Evolutionary conservation across 1,140 invertebrate genomes (phyloP).

Genomic region (Hylyphantes graminicola): DNA sequence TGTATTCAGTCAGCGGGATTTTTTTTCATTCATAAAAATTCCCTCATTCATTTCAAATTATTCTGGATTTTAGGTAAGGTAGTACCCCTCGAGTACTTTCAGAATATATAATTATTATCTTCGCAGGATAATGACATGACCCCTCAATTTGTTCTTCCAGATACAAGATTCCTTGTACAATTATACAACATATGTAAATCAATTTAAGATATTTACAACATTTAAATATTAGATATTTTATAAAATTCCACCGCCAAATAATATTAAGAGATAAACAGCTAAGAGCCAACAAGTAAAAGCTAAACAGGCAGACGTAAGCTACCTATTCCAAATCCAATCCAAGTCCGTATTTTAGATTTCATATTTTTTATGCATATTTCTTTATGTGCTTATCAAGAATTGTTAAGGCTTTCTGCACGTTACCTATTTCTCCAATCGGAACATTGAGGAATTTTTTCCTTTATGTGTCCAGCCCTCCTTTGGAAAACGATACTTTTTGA

Average conservation of each 20-base stretch:
- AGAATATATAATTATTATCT: too few species aligned
- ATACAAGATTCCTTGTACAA: not conserved
- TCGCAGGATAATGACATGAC: too few species aligned
- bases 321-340: not conserved
- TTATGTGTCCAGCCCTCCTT: not conserved
- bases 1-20: too few species aligned
- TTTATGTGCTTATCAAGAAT: not conserved
- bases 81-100: too few species aligned
- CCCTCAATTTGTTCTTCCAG: too few species aligned
- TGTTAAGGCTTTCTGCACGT: not conserved
- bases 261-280: not conserved
- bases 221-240: not conserved
- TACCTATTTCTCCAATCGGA: not conserved
- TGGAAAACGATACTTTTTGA: constrained; percentile 7
- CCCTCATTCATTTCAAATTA: too few species aligned
- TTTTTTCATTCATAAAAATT: too few species aligned
- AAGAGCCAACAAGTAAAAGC: too few species aligned
- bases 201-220: not conserved
- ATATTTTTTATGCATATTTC: not conserved
- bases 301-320: too few species aligned
- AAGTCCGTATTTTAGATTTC: too few species aligned
- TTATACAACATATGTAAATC: not conserved
- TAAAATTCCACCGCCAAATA: not conserved
- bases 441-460: not conserved
- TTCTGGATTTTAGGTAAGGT: too few species aligned